Conservation (phyloP, 2,797 vertebrate genomes). For the Hydrolagus colliei region DNA sequence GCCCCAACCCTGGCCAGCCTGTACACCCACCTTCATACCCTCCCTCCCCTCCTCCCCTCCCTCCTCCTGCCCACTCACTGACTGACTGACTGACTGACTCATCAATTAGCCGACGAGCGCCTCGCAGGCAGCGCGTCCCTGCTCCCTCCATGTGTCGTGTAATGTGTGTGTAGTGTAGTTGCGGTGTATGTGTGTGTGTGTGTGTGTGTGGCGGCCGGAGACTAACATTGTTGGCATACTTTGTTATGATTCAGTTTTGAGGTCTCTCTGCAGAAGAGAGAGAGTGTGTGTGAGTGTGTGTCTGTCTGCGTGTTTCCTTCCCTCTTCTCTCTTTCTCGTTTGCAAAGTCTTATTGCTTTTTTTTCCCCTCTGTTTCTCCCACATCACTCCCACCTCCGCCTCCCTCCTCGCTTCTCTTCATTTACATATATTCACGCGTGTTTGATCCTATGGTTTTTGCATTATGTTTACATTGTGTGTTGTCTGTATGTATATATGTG, state of each 20-base stretch:
- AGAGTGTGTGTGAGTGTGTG: too few species aligned
- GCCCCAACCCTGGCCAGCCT: too few species aligned
- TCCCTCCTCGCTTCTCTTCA: not conserved
- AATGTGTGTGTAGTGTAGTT: not conserved
- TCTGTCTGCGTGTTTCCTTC: too few species aligned
- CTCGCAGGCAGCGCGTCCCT: slow-evolving; percentile 40
- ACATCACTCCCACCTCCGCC: slow-evolving; percentile 39
- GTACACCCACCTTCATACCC: too few species aligned
- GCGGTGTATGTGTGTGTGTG: too few species aligned
- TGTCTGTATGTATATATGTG: too few species aligned
- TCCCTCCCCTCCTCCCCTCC: too few species aligned
- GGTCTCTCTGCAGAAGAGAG: not conserved
- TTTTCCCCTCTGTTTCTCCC: slow-evolving; percentile 48
- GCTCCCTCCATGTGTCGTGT: not conserved
- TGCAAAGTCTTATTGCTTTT: slow-evolving; percentile 31
- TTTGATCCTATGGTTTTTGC: too few species aligned
- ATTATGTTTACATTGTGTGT: slow-evolving; percentile 31
- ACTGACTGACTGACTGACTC: slow-evolving; percentile 54
- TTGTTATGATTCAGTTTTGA: not conserved
- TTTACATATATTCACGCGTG: too few species aligned
- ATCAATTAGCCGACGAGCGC: slow-evolving; percentile 79
- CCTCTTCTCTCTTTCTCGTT: slow-evolving; percentile 31
- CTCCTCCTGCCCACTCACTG: too few species aligned
- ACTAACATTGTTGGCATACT: not conserved
- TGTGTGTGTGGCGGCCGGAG: too few species aligned